A percentile compares a stretch with the other conserved stretches of the same genome.
phyloP scores from a whole-genome alignment of 2,888 invertebrate species.

The Galeruca laticollis region DNA sequence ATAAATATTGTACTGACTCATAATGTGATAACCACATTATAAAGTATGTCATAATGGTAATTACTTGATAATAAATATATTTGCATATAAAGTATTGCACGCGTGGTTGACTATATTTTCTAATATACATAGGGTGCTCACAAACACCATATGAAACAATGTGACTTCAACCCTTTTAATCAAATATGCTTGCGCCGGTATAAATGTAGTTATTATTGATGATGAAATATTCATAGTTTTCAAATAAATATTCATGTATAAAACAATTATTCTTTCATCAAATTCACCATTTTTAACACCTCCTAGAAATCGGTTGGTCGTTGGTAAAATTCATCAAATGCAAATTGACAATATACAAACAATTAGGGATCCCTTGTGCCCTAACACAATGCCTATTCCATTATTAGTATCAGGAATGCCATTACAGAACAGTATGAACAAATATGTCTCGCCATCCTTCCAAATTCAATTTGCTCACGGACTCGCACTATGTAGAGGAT shows the following conservation, averaged over 20 bases:
- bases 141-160: slow-evolving; percentile 41
- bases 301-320: slow-evolving; percentile 47
- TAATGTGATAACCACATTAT: slow-evolving; percentile 7
- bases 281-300: slow-evolving; percentile 55
- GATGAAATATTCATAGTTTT: slow-evolving; percentile 47
- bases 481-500: slow-evolving; percentile 58
- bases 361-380: slow-evolving; percentile 65
- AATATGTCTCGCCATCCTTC: slow-evolving; percentile 62
- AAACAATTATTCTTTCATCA: slow-evolving; percentile 52
- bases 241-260: slow-evolving; percentile 48
- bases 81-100: slow-evolving; percentile 33
- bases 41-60: slow-evolving; percentile 24
- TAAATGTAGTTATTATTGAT: slow-evolving; percentile 32
- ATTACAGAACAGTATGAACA: slow-evolving; percentile 62
- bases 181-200: slow-evolving; percentile 33
- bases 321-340: slow-evolving; percentile 63
- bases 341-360: slow-evolving; percentile 67
- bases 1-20: not conserved
- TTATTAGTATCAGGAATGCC: slow-evolving; percentile 66
- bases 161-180: slow-evolving; percentile 48
- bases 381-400: slow-evolving; percentile 65
- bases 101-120: slow-evolving; percentile 25
- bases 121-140: slow-evolving; percentile 23
- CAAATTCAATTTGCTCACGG: slow-evolving; percentile 64
- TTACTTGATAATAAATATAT: slow-evolving; percentile 21